Evolutionary conservation across 2,888 invertebrate genomes (phyloP).

Genomic region (Apamea crenata): DNA sequence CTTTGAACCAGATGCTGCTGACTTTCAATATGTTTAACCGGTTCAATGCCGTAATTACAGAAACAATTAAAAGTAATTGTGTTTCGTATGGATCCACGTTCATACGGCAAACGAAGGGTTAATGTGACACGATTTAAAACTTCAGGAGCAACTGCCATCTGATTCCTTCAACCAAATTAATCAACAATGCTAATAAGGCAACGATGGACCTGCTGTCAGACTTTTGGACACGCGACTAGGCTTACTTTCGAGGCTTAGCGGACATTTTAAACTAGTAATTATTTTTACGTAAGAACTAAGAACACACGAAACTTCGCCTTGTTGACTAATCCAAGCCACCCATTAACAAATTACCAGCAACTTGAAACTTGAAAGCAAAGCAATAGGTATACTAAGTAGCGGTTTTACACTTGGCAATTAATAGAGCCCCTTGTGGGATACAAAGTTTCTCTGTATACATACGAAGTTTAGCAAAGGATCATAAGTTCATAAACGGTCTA

Average conservation of each 20-base stretch:
- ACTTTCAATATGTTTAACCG: not conserved
- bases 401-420: slow-evolving; percentile 16
- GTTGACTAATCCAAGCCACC: not conserved
- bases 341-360: not conserved
- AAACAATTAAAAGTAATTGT: no score
- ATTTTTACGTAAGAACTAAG: not conserved
- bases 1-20: not conserved
- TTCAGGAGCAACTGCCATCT: not conserved
- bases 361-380: slow-evolving; percentile 4
- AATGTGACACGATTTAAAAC: not conserved
- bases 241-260: not conserved
- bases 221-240: not conserved
- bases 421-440: not conserved
- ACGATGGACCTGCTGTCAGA: not conserved
- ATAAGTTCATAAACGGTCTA: slow-evolving; percentile 32
- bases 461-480: slow-evolving; percentile 22
- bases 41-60: no score
- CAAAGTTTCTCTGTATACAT: slow-evolving; percentile 23
- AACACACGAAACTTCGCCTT: not conserved
- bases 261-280: not conserved
- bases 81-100: no score
- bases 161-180: not conserved
- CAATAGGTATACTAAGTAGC: not conserved
- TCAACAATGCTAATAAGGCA: not conserved
- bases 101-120: no score